Conservation (phyloP, 1,140 invertebrate species). For the Eriocheir sinensis region DNA sequence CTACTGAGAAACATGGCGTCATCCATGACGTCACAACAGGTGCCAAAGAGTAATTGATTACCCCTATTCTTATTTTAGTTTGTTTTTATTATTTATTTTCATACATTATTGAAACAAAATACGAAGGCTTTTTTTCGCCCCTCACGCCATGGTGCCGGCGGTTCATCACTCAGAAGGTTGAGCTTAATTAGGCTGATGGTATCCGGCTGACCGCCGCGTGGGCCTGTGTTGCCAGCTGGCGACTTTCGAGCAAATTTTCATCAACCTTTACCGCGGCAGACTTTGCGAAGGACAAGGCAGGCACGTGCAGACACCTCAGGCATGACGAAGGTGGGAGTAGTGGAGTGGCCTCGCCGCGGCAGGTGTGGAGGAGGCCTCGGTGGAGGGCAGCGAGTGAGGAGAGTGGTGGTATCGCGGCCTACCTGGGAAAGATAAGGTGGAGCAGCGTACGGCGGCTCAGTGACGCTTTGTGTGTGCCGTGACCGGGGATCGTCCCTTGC, state of each 20-base stretch:
- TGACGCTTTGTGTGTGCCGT: background rate
- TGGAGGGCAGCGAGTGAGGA: background rate
- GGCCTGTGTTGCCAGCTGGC: background rate
- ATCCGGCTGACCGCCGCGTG: background rate
- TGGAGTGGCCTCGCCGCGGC: background rate
- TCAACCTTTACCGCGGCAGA: background rate
- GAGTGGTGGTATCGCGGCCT: background rate
- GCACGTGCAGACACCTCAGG: background rate
- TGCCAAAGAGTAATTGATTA: background rate
- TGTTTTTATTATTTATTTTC: background rate
- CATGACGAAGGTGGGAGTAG: background rate
- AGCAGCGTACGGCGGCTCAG: background rate
- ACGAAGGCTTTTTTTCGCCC: background rate
- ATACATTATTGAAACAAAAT: background rate
- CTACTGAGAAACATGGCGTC: background rate
- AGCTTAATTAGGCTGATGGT: background rate
- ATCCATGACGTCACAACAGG: background rate
- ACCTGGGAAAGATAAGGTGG: conserved; percentile 3
- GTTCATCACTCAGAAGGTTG: background rate
- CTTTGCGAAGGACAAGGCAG: background rate
- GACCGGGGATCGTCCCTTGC: background rate
- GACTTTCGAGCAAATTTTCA: background rate
- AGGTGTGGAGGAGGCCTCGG: background rate
- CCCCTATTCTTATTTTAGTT: too few relatives aligned
- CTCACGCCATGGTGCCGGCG: background rate